Evolutionary conservation across 2,888 invertebrate species (phyloP).

Genomic region (Hofmannophila pseudospretella): DNA sequence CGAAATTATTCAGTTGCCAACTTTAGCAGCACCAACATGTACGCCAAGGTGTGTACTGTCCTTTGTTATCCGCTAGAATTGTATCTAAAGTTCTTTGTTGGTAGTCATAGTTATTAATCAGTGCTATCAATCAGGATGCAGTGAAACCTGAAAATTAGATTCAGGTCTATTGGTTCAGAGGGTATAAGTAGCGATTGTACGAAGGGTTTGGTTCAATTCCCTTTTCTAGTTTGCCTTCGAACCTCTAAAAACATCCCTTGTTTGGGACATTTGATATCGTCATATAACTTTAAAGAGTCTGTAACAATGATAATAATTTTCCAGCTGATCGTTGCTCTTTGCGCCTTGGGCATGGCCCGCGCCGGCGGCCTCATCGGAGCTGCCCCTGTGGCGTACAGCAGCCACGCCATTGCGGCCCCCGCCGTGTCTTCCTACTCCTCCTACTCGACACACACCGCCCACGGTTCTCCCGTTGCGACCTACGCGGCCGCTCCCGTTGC

Average conservation of each 20-base stretch:
- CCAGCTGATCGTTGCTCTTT: constrained; percentile 77
- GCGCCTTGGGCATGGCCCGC: constrained; percentile 77
- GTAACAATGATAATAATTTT: constrained; percentile 19
- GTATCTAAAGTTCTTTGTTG: background rate
- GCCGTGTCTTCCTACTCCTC: constrained; percentile 23
- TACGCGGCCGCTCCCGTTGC: constrained; percentile 34
- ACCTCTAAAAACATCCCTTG: too few species aligned
- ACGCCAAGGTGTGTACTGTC: constrained; percentile 62
- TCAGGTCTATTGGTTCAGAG: background rate
- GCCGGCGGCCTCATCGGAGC: constrained; percentile 73
- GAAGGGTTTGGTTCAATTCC: too few species aligned
- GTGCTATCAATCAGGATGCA: background rate
- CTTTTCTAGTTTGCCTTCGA: too few species aligned
- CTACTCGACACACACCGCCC: constrained; percentile 31
- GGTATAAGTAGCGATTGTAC: too few species aligned
- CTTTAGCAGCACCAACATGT: constrained; percentile 70
- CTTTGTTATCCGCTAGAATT: background rate
- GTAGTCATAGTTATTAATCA: background rate
- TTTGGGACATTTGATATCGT: too few species aligned
- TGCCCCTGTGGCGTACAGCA: constrained; percentile 68
- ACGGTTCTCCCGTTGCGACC: constrained; percentile 19
- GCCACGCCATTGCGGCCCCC: constrained; percentile 33
- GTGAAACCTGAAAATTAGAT: too few species aligned
- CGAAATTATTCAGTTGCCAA: constrained; percentile 74
- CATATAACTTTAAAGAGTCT: too few species aligned